Conservation (phyloP, 1,140 invertebrate genomes). For the Ceratitis capitata region DNA sequence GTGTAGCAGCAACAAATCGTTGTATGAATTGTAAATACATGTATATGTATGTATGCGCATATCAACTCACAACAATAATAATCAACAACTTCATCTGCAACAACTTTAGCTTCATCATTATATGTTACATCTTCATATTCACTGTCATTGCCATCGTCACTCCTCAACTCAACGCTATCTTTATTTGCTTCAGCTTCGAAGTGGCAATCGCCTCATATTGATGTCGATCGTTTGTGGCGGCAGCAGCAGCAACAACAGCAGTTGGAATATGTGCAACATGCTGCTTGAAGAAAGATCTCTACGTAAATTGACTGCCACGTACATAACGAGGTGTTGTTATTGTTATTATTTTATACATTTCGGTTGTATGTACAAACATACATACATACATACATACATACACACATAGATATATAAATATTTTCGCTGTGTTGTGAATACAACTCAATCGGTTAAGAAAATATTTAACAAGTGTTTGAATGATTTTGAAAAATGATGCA, state of each 20-base stretch:
- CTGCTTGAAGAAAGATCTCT: background rate
- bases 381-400: too few relatives aligned
- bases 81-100: conserved; percentile 37
- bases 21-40: background rate
- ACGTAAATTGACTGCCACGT: background rate
- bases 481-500: conserved; percentile 46
- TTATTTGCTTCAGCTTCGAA: background rate
- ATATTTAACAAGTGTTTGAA: conserved; percentile 46
- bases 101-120: conserved; percentile 7
- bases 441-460: conserved; percentile 44
- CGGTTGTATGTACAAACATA: too few relatives aligned
- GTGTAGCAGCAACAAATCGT: background rate
- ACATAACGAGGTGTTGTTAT: background rate
- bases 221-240: conserved; percentile 14
- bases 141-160: background rate
- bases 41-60: background rate
- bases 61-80: background rate
- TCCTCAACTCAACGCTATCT: background rate
- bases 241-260: background rate
- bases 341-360: background rate
- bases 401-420: conserved; percentile 29
- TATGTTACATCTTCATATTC: background rate
- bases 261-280: conserved; percentile 13
- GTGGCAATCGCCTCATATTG: background rate
- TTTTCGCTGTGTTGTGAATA: conserved; percentile 38